A percentile compares a stretch with the other conserved stretches of the same genome.
These are phyloP conservation scores for Rallus crepitans DNA, from an alignment of 2,797 vertebrate genomes.

Conservation along the genomic window DNA sequence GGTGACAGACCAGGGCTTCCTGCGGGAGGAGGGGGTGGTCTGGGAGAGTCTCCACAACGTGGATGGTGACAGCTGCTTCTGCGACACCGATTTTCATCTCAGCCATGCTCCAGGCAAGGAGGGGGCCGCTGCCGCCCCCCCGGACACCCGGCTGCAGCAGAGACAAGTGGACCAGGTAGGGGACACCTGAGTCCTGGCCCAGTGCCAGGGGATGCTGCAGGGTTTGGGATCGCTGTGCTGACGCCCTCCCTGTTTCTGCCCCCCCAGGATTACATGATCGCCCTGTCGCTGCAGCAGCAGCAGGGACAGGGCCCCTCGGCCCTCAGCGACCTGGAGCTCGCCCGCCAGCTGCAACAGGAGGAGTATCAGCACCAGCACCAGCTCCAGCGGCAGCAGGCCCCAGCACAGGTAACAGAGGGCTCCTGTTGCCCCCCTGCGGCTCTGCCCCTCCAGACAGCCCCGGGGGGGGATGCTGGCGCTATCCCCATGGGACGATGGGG, in stretches of 20 bases:
- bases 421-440: fast-evolving
- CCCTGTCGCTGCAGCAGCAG: constrained; percentile 87
- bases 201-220: fast-evolving
- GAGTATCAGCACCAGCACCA: constrained; percentile 87
- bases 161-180: constrained; percentile 90
- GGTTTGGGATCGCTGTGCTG: background rate
- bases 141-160: constrained; percentile 78
- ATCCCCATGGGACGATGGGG: background rate
- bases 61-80: constrained; percentile 95
- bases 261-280: constrained; percentile 89
- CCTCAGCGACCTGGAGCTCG: constrained; percentile 91
- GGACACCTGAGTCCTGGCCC: fast-evolving
- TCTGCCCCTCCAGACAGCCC: fast-evolving
- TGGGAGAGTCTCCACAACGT: constrained; percentile 96
- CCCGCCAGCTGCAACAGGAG: constrained; percentile 90
- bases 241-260: fast-evolving
- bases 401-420: background rate
- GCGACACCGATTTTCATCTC: constrained; percentile 89
- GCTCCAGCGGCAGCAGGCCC: background rate
- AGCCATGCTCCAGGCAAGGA: constrained; percentile 69
- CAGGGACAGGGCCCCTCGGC: constrained; percentile 77
- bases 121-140: background rate
- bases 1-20: constrained; percentile 95
- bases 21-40: constrained; percentile 88
- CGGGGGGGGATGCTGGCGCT: fast-evolving